These are phyloP conservation scores for Silurus glanis DNA, from an alignment of 2,113 vertebrate species.

Conservation along the genomic window DNA sequence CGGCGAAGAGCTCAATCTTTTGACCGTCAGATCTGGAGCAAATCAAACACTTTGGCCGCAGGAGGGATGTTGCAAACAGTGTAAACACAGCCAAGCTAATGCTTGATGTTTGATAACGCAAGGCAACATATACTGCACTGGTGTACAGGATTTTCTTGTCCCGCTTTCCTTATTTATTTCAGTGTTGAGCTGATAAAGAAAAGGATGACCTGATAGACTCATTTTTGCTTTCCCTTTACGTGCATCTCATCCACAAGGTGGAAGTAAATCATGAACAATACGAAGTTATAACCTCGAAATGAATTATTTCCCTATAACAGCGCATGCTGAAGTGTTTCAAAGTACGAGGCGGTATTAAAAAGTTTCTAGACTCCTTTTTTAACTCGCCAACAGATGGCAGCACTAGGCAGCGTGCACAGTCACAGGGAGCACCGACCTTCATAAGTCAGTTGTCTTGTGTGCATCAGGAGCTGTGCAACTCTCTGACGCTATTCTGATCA, in stretches of 20 bases:
- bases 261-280: too few species aligned
- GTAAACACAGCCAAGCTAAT: constrained; percentile 50
- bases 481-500: too few species aligned
- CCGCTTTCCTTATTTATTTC: constrained; percentile 11
- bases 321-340: too few species aligned
- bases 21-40: constrained; percentile 47
- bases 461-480: too few species aligned
- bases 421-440: too few species aligned
- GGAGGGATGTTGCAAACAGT: constrained; percentile 51
- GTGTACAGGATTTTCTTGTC: neutral
- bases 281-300: neutral
- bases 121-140: constrained; percentile 22
- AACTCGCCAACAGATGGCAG: too few species aligned
- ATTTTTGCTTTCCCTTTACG: neutral
- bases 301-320: neutral
- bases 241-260: neutral
- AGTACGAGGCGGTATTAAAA: neutral
- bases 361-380: too few species aligned
- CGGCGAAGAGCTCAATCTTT: constrained; percentile 48
- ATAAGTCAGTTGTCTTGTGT: too few species aligned
- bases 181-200: neutral
- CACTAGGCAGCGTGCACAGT: too few species aligned
- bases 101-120: constrained; percentile 50
- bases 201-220: neutral
- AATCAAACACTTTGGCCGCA: constrained; percentile 51